These are phyloP conservation scores for Trachelus tabidus DNA, from an alignment of 2,888 invertebrate genomes.

Conservation along the genomic window DNA sequence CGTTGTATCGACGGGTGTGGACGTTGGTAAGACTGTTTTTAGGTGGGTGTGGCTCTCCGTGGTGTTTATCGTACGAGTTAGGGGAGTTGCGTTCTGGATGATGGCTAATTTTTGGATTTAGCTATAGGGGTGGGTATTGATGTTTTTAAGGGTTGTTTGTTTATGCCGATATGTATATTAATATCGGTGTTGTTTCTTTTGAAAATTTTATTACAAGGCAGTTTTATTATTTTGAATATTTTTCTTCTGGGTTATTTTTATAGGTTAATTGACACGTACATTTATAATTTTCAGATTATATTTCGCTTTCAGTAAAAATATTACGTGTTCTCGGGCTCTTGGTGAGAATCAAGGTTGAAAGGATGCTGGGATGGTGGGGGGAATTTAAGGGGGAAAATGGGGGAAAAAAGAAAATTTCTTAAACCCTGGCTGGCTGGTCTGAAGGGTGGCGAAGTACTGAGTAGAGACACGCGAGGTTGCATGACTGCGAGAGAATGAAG, in stretches of 20 bases:
- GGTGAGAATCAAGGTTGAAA: background rate
- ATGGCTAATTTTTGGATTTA: background rate
- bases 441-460: background rate
- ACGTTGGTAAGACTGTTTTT: background rate
- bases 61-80: constrained; percentile 59
- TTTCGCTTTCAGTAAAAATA: background rate
- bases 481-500: constrained; percentile 36
- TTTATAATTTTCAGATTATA: background rate
- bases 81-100: constrained; percentile 39
- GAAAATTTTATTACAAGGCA: no score
- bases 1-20: background rate
- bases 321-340: background rate
- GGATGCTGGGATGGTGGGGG: background rate
- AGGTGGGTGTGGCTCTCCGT: constrained; percentile 54
- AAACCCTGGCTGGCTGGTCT: background rate
- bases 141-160: background rate
- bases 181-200: background rate
- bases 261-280: background rate
- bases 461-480: constrained; percentile 38
- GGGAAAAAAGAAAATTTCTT: background rate
- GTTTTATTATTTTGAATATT: no score
- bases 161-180: background rate
- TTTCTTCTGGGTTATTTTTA: background rate
- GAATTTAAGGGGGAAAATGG: background rate
- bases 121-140: background rate